A percentile compares a stretch with the other conserved stretches of the same genome.
phyloP scores from a whole-genome alignment of 2,113 vertebrate species.

The Todiramphus chloris region DNA sequence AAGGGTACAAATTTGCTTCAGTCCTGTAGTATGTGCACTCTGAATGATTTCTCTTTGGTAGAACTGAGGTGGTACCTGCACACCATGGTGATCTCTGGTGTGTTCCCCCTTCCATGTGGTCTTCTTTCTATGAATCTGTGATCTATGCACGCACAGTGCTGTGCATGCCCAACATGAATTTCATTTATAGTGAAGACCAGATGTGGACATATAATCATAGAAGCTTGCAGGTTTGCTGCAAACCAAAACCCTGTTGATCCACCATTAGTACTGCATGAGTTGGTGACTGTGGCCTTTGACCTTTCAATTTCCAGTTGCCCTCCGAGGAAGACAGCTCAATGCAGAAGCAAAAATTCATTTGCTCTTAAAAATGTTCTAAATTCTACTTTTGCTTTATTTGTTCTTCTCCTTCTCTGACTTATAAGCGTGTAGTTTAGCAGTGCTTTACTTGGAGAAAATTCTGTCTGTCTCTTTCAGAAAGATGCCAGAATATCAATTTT shows the following conservation, averaged over 20 bases:
- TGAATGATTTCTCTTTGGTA: background rate
- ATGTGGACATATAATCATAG: background rate
- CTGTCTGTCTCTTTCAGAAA: conserved; percentile 35
- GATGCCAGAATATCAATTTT: background rate
- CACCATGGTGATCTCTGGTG: background rate
- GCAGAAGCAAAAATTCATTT: background rate
- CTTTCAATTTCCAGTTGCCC: background rate
- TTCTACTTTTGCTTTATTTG: background rate
- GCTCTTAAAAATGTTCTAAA: background rate
- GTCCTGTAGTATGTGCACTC: background rate
- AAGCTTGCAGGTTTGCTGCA: background rate
- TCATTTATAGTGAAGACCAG: background rate
- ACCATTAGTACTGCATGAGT: background rate
- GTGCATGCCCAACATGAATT: background rate
- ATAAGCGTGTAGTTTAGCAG: background rate
- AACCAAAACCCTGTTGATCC: background rate
- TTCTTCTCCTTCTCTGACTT: background rate
- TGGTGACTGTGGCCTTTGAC: background rate
- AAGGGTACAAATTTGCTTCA: background rate
- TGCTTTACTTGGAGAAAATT: background rate
- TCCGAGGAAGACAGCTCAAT: background rate
- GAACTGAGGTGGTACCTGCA: background rate
- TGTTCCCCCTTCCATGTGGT: background rate
- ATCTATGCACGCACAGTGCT: too few relatives aligned
- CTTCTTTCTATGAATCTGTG: background rate